Percentiles rank a stretch among this genome's conserved stretches.
Conservation (phyloP, 1,140 invertebrate species). For the Ptiloglossa arizonensis region DNA sequence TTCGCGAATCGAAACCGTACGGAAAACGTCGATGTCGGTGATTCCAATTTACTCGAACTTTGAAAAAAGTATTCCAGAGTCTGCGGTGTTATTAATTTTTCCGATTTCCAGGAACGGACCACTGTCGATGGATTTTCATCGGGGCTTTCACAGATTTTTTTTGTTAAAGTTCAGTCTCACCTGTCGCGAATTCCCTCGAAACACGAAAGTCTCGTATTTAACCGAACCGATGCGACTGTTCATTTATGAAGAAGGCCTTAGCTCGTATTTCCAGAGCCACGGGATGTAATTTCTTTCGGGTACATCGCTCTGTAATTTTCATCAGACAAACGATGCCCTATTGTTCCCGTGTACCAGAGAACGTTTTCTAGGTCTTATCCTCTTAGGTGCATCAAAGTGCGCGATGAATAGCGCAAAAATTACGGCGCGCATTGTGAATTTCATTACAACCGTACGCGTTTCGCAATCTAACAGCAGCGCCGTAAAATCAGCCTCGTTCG, state of each 20-base stretch:
- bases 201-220: constrained; percentile 20
- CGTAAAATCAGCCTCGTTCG: not conserved
- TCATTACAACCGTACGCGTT: constrained; percentile 7
- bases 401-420: constrained; percentile 45
- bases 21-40: too few relatives aligned
- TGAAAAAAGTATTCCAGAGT: too few relatives aligned
- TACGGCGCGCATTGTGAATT: constrained; percentile 26
- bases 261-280: constrained; percentile 21
- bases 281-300: constrained; percentile 38
- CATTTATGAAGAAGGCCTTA: constrained; percentile 39
- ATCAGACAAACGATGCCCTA: constrained; percentile 45
- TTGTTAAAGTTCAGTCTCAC: not conserved
- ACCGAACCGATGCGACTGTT: constrained; percentile 29
- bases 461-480: not conserved
- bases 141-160: not conserved
- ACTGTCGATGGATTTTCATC: not conserved
- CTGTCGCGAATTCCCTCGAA: too few relatives aligned
- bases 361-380: constrained; percentile 40
- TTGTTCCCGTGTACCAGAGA: constrained; percentile 24
- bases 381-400: constrained; percentile 32
- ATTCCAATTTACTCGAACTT: too few relatives aligned
- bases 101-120: too few relatives aligned
- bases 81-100: not conserved
- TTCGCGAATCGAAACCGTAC: too few relatives aligned
- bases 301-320: constrained; percentile 45